phyloP scores from a whole-genome alignment of 2,797 vertebrate species.

The Coreius guichenoti region DNA sequence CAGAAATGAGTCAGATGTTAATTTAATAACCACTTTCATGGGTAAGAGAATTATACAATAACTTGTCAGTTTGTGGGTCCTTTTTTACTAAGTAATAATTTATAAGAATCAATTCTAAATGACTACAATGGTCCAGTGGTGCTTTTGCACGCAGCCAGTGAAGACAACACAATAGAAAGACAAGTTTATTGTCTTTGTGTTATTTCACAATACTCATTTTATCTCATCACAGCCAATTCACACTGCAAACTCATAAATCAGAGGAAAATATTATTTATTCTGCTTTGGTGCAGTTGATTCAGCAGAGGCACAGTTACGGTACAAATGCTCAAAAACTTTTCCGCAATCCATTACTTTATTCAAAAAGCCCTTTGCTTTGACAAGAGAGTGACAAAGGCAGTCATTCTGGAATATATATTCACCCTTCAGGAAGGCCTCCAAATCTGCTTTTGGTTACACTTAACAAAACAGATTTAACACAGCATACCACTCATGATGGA shows the following conservation, averaged over 20 bases:
- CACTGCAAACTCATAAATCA: neutral
- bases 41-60: neutral
- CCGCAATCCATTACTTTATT: constrained; percentile 7
- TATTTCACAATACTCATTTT: neutral
- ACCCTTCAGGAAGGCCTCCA: constrained; percentile 59
- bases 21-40: neutral
- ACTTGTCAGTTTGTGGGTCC: neutral
- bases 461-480: constrained; percentile 57
- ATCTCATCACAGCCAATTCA: neutral
- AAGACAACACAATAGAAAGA: constrained; percentile 3
- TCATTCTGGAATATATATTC: constrained; percentile 56
- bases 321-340: neutral
- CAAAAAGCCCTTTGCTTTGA: constrained; percentile 39
- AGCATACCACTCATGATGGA: constrained; percentile 65
- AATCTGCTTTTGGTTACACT: constrained; percentile 73
- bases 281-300: neutral
- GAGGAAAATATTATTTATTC: neutral
- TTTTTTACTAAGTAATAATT: neutral
- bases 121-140: constrained; percentile 5
- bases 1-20: constrained; percentile 3
- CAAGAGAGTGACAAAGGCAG: constrained; percentile 38
- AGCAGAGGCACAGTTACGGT: neutral
- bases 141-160: neutral
- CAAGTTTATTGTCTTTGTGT: neutral
- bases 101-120: neutral